A percentile compares a stretch with the other conserved stretches of the same genome.
These are phyloP conservation scores for Sebastes aleutianus DNA, from an alignment of 2,797 vertebrate genomes.

Conservation along the genomic window DNA sequence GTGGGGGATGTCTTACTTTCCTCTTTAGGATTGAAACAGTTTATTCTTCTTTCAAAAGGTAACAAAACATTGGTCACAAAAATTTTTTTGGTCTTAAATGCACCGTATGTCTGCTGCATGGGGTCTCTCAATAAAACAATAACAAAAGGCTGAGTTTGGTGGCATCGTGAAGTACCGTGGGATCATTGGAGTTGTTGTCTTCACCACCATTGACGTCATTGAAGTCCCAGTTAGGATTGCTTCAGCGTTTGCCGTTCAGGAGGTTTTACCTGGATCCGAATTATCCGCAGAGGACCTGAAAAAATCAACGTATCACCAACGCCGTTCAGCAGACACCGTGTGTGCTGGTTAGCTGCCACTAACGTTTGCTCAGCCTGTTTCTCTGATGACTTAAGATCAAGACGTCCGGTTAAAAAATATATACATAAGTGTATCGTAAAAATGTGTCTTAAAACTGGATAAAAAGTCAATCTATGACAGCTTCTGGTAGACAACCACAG, in stretches of 20 bases:
- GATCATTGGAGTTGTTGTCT: background rate
- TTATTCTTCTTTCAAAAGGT: background rate
- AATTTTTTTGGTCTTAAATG: background rate
- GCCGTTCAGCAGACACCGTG: too few species aligned
- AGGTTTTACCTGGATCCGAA: too few species aligned
- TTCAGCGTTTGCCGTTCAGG: too few species aligned
- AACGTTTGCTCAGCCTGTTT: background rate
- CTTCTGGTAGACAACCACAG: background rate
- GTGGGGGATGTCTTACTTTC: background rate
- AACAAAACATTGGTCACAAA: background rate
- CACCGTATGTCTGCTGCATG: background rate
- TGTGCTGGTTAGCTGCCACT: too few species aligned
- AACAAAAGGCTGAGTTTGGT: background rate
- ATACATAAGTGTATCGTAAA: background rate
- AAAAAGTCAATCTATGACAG: background rate
- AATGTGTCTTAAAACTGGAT: background rate
- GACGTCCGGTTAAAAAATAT: too few species aligned
- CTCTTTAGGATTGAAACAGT: background rate
- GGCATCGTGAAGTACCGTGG: background rate
- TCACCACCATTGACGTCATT: too few species aligned
- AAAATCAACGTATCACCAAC: too few species aligned
- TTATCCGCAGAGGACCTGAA: too few species aligned
- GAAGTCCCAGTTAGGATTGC: too few species aligned
- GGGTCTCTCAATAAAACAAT: background rate
- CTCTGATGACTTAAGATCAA: too few species aligned